phyloP scores from a whole-genome alignment of 2,113 vertebrate species.

The Nibea coibor region DNA sequence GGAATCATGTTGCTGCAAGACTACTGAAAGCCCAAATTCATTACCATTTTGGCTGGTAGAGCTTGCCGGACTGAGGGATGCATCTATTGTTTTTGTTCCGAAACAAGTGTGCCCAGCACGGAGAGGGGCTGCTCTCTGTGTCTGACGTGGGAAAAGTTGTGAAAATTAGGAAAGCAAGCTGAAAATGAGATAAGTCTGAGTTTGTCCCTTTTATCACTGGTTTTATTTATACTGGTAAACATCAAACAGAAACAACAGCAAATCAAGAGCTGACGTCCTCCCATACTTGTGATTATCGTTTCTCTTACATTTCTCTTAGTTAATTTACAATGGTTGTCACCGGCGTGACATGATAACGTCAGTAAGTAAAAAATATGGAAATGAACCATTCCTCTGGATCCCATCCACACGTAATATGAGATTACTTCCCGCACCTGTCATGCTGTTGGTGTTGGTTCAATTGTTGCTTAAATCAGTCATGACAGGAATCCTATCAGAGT shows the following conservation, averaged over 20 bases:
- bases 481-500: conserved; percentile 75
- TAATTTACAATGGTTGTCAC: conserved; percentile 75
- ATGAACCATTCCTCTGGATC: conserved; percentile 46
- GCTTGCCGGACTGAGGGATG: conserved; percentile 14
- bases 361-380: conserved; percentile 71
- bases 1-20: conserved; percentile 49
- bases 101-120: background rate
- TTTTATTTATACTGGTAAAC: conserved; percentile 85
- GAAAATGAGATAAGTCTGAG: conserved; percentile 57
- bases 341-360: conserved; percentile 58
- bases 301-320: conserved; percentile 66
- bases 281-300: conserved; percentile 64
- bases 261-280: conserved; percentile 78
- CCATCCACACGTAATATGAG: conserved; percentile 31
- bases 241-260: conserved; percentile 85
- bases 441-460: conserved; percentile 52
- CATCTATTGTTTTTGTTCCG: conserved; percentile 26
- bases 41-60: conserved; percentile 22
- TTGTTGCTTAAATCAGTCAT: conserved; percentile 53
- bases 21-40: conserved; percentile 48
- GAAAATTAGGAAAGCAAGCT: conserved; percentile 19
- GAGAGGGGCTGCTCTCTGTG: conserved; percentile 3
- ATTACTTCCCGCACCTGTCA: conserved; percentile 56
- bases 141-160: background rate
- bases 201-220: conserved; percentile 72